Percentiles rank a stretch among this genome's conserved stretches.
phyloP scores from a whole-genome alignment of 2,888 invertebrate species.

The Myathropa florea region DNA sequence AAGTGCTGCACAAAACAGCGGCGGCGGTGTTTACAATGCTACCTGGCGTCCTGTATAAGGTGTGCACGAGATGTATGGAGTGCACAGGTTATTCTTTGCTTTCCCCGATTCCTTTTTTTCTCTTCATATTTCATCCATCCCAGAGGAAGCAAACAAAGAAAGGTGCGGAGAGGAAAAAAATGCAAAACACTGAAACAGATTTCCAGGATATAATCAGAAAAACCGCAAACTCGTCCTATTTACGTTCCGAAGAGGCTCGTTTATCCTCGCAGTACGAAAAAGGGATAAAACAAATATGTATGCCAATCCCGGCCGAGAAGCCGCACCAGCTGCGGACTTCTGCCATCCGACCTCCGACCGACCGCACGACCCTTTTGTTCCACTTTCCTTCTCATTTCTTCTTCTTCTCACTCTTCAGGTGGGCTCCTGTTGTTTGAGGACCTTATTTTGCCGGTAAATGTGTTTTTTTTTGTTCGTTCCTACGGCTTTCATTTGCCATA shows the following conservation, averaged over 20 bases:
- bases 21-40: slow-evolving; percentile 43
- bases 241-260: slow-evolving; percentile 54
- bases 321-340: slow-evolving; percentile 40
- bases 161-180: slow-evolving; percentile 25
- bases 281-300: slow-evolving; percentile 20
- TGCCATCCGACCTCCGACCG: slow-evolving; percentile 5
- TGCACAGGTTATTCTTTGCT: slow-evolving; percentile 60
- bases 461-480: slow-evolving; percentile 9
- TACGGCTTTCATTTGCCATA: not conserved
- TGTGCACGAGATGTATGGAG: slow-evolving; percentile 37
- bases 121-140: not conserved
- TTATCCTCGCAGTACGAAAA: slow-evolving; percentile 35
- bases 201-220: slow-evolving; percentile 59
- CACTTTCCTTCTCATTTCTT: slow-evolving; percentile 14
- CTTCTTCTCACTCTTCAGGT: not conserved
- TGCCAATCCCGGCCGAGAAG: slow-evolving; percentile 48
- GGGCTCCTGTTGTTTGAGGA: slow-evolving; percentile 5
- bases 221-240: slow-evolving; percentile 67
- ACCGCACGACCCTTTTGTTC: slow-evolving; percentile 58
- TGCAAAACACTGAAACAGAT: slow-evolving; percentile 28
- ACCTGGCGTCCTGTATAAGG: not conserved
- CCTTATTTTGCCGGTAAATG: not conserved
- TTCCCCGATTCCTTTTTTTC: not conserved
- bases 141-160: slow-evolving; percentile 53
- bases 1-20: slow-evolving; percentile 40